A percentile compares a stretch with the other conserved stretches of the same genome.
Evolutionary conservation across 2,888 invertebrate species (phyloP).

Genomic region (Malacosoma neustria): DNA sequence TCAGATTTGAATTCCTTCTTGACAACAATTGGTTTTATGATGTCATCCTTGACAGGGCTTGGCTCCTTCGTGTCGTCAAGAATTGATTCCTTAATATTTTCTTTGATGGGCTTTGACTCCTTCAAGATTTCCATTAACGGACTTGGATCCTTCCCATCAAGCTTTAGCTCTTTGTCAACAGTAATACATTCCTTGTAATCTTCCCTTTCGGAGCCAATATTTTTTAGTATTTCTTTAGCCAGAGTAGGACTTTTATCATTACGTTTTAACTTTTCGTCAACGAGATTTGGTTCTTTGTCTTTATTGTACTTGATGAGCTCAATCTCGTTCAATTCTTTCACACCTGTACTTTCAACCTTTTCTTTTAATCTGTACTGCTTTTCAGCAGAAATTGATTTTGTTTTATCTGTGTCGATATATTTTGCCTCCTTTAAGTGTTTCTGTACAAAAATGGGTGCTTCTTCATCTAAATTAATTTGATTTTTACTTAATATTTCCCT

Average conservation of each 20-base stretch:
- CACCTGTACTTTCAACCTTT: slow-evolving; percentile 1
- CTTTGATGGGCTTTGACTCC: neutral
- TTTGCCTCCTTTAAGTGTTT: slow-evolving; percentile 1
- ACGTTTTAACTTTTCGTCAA: too few species aligned
- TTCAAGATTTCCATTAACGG: slow-evolving; percentile 2
- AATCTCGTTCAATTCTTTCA: slow-evolving; percentile 1
- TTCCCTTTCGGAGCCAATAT: neutral
- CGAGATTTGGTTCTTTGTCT: slow-evolving; percentile 8
- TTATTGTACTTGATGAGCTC: neutral
- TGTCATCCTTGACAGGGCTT: slow-evolving; percentile 1
- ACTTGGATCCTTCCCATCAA: slow-evolving; percentile 3
- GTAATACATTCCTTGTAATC: slow-evolving; percentile 1
- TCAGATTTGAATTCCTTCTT: neutral
- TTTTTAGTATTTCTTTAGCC: neutral
- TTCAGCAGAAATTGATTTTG: neutral
- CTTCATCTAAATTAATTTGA: slow-evolving; percentile 7
- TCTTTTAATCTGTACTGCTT: slow-evolving; percentile 1
- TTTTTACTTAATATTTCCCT: too few species aligned
- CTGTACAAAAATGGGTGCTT: slow-evolving; percentile 1
- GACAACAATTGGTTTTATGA: neutral
- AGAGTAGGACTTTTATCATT: slow-evolving; percentile 2
- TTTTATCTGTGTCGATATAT: neutral
- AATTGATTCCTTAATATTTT: slow-evolving; percentile 2
- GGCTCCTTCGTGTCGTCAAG: slow-evolving; percentile 2
- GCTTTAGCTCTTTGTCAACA: neutral